Evolutionary conservation across 2,888 invertebrate species (phyloP).

Genomic region (Dryomyza anilis): DNA sequence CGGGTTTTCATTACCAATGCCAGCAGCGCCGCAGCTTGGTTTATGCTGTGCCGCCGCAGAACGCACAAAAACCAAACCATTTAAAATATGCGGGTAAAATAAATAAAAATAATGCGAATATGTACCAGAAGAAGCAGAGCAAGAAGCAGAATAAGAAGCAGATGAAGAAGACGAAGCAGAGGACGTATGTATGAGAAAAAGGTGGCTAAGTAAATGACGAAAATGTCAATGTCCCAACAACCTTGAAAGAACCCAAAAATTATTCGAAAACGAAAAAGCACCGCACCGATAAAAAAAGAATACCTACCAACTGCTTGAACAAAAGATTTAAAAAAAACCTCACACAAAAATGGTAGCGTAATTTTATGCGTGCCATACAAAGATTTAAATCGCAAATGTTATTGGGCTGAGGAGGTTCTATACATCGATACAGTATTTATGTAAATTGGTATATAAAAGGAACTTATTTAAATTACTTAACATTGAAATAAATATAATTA

Average conservation of each 20-base stretch:
- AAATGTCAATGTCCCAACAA: conserved; percentile 62
- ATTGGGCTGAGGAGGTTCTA: no score
- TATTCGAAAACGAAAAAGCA: conserved; percentile 40
- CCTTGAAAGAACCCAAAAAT: conserved; percentile 60
- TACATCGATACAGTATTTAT: no score
- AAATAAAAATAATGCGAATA: conserved; percentile 10
- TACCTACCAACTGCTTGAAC: no score
- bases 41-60: no score
- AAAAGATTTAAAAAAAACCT: no score
- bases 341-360: neutral
- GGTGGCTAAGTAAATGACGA: conserved; percentile 47
- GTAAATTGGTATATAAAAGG: no score
- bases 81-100: no score
- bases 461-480: no score
- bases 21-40: conserved; percentile 25
- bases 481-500: no score
- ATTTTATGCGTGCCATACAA: conserved; percentile 7
- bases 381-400: conserved; percentile 2
- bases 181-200: conserved; percentile 1
- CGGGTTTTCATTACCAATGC: conserved; percentile 32
- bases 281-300: conserved; percentile 4
- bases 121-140: conserved; percentile 13
- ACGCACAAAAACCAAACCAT: conserved; percentile 3
- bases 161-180: conserved; percentile 7
- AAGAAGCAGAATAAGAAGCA: conserved; percentile 12